Percentiles rank a stretch among this genome's conserved stretches.
These are phyloP conservation scores for Calyptomena viridis DNA, from an alignment of 2,113 vertebrate genomes.

Conservation along the genomic window DNA sequence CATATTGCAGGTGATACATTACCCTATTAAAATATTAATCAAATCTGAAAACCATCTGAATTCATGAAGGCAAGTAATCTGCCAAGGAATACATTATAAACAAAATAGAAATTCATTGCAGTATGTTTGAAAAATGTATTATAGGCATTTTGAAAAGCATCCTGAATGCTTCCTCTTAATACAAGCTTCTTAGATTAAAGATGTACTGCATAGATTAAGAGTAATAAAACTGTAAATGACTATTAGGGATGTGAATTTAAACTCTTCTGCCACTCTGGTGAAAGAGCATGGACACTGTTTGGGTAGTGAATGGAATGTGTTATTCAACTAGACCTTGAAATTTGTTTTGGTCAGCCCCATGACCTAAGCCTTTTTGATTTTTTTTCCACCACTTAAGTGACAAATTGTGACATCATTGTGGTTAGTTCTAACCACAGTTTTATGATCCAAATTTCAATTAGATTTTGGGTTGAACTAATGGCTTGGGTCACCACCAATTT, in stretches of 20 bases:
- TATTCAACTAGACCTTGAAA: not conserved
- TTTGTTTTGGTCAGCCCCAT: not conserved
- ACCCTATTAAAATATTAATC: constrained; percentile 32
- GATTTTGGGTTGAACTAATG: not conserved
- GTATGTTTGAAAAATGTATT: constrained; percentile 23
- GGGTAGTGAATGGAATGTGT: not conserved
- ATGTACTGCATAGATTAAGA: not conserved
- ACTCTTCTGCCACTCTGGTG: not conserved
- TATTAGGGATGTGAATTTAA: not conserved
- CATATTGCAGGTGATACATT: not conserved
- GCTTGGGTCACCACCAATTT: not conserved
- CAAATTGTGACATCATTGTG: not conserved
- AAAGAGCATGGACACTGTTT: not conserved
- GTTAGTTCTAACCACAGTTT: not conserved
- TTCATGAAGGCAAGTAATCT: constrained; percentile 3
- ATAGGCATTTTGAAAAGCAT: not conserved
- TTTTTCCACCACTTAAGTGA: not conserved
- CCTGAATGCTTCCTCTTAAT: not conserved
- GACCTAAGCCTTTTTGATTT: not conserved
- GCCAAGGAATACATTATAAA: constrained; percentile 25
- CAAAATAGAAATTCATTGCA: constrained; percentile 1
- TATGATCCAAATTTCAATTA: not conserved
- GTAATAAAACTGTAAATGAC: not conserved
- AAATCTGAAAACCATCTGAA: constrained; percentile 3
- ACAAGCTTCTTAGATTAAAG: not conserved